A percentile compares a stretch with the other conserved stretches of the same genome.
These are phyloP conservation scores for Hypothenemus hampei DNA, from an alignment of 1,140 invertebrate species.

Conservation along the genomic window DNA sequence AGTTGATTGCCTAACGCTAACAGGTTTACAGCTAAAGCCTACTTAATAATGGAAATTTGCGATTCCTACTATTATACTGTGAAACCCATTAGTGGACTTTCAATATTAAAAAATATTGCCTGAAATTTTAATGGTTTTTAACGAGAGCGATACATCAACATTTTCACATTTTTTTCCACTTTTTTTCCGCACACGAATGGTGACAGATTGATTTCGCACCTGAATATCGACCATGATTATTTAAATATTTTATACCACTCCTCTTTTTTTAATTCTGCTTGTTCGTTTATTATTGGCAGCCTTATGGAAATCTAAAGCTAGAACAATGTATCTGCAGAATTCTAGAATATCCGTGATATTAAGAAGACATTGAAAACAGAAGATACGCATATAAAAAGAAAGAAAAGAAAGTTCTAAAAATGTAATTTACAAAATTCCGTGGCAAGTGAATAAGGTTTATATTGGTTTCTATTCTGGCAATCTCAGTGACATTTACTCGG, in stretches of 20 bases:
- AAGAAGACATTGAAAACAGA: slow-evolving; percentile 16
- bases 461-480: slow-evolving; percentile 24
- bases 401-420: slow-evolving; percentile 27
- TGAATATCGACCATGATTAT: too few relatives aligned
- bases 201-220: too few relatives aligned
- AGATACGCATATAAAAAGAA: slow-evolving; percentile 16
- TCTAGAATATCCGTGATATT: too few relatives aligned
- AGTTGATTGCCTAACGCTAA: not conserved
- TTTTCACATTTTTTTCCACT: too few relatives aligned
- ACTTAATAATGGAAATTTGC: not conserved
- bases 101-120: slow-evolving; percentile 6
- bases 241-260: too few relatives aligned
- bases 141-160: too few relatives aligned
- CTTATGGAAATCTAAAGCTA: too few relatives aligned
- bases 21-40: slow-evolving; percentile 1
- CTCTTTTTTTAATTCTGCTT: too few relatives aligned
- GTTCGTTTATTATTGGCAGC: too few relatives aligned
- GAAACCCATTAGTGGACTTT: slow-evolving; percentile 3
- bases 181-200: too few relatives aligned
- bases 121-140: slow-evolving; percentile 9
- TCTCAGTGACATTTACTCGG: slow-evolving; percentile 18
- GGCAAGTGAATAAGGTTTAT: slow-evolving; percentile 24
- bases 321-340: too few relatives aligned
- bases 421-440: slow-evolving; percentile 29
- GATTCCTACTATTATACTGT: slow-evolving; percentile 2